A percentile compares a stretch with the other conserved stretches of the same genome.
These are phyloP conservation scores for Periphyllus acericola DNA, from an alignment of 2,888 invertebrate genomes.

Conservation along the genomic window DNA sequence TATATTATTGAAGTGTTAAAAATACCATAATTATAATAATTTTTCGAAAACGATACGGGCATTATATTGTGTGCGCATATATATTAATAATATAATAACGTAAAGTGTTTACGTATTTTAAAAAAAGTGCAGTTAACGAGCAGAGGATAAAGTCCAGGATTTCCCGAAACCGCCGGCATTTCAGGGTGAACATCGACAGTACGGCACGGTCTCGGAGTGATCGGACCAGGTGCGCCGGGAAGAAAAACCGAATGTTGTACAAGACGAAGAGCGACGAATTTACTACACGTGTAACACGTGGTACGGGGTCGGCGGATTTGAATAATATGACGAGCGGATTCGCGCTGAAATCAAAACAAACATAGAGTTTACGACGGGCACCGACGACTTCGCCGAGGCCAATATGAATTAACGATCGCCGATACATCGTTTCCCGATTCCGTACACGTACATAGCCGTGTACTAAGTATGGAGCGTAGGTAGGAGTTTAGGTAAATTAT, in stretches of 20 bases:
- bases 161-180: neutral
- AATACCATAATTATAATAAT: too few species aligned
- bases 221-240: neutral
- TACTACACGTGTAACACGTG: too few species aligned
- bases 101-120: too few species aligned
- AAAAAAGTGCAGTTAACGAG: too few species aligned
- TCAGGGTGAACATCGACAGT: neutral
- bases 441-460: neutral
- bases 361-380: neutral
- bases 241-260: neutral
- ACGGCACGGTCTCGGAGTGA: neutral
- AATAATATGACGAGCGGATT: neutral
- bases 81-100: too few species aligned
- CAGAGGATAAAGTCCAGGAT: too few species aligned
- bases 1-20: too few species aligned
- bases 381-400: neutral
- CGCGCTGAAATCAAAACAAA: neutral
- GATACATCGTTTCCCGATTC: neutral
- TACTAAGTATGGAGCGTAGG: neutral
- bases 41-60: too few species aligned
- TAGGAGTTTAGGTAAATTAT: neutral
- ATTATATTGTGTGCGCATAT: too few species aligned
- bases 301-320: neutral
- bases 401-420: neutral
- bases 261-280: neutral